A percentile compares a stretch with the other conserved stretches of the same genome.
Evolutionary conservation across 2,113 vertebrate species (phyloP).

Genomic region (Dromiciops gliroides): DNA sequence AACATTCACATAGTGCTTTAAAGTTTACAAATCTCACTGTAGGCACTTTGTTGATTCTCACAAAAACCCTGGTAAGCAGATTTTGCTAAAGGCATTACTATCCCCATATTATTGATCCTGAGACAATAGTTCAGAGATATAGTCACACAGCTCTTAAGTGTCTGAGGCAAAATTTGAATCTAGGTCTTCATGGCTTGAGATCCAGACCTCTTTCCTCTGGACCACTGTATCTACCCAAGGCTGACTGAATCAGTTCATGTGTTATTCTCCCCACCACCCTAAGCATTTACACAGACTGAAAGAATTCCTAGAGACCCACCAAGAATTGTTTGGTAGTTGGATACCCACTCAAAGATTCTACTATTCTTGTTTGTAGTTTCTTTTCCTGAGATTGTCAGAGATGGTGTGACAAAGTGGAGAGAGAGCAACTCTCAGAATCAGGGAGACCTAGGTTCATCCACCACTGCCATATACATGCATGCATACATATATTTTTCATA

Average conservation of each 20-base stretch:
- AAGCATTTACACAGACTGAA: background rate
- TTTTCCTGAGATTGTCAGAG: background rate
- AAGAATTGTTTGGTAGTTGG: background rate
- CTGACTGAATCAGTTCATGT: background rate
- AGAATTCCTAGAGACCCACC: too few species aligned
- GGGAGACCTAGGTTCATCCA: background rate
- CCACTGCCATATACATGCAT: background rate
- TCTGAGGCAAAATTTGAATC: background rate
- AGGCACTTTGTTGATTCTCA: background rate
- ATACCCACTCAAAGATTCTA: background rate
- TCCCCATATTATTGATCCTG: too few species aligned
- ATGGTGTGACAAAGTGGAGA: background rate
- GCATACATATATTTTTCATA: too few species aligned
- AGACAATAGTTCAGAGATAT: background rate
- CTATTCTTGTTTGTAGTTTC: background rate
- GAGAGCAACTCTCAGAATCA: background rate
- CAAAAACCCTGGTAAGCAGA: background rate
- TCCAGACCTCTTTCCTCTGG: too few species aligned
- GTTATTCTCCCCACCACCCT: background rate
- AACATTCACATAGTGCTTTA: background rate
- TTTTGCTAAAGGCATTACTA: background rate
- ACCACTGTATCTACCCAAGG: background rate
- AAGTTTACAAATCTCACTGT: background rate
- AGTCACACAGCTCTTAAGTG: background rate
- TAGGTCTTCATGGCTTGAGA: background rate